These are phyloP conservation scores for Agonum fuliginosum DNA, from an alignment of 2,888 invertebrate genomes.

Conservation along the genomic window DNA sequence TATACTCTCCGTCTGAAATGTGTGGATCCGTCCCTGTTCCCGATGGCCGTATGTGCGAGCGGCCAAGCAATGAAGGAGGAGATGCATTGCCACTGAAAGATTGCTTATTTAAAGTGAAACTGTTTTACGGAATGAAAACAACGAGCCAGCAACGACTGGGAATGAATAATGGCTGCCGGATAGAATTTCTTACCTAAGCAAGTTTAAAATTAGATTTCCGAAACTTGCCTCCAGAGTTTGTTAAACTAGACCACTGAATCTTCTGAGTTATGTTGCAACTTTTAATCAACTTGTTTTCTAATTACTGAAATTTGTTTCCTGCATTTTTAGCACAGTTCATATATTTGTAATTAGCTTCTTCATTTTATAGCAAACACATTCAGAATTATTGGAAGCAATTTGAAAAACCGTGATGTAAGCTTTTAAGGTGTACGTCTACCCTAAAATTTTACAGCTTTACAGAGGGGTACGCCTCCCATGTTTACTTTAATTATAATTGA, in stretches of 20 bases:
- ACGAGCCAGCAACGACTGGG: conserved; percentile 12
- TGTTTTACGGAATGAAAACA: conserved; percentile 41
- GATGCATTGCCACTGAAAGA: conserved; percentile 8
- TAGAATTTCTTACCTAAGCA: conserved; percentile 28
- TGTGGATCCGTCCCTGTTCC: conserved; percentile 5
- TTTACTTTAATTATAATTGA: too few species aligned
- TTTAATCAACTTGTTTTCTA: conserved; percentile 1
- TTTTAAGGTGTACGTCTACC: too few species aligned
- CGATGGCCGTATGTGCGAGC: background rate
- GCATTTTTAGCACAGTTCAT: too few species aligned
- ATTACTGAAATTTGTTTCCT: conserved; percentile 5
- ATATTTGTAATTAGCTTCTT: too few species aligned
- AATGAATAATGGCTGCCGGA: background rate
- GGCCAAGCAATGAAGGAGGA: background rate
- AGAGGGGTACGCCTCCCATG: too few species aligned
- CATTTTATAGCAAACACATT: too few species aligned
- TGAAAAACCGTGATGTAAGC: too few species aligned
- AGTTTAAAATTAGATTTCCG: conserved; percentile 38
- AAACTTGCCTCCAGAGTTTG: conserved; percentile 12
- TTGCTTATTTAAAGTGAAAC: conserved; percentile 45
- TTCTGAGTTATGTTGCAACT: conserved; percentile 22
- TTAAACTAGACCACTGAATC: conserved; percentile 9
- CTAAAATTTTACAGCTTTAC: too few species aligned
- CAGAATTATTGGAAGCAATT: too few species aligned
- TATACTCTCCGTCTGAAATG: too few species aligned